Evolutionary conservation across 2,888 invertebrate genomes (phyloP).

Genomic region (Silvanus unidentatus): DNA sequence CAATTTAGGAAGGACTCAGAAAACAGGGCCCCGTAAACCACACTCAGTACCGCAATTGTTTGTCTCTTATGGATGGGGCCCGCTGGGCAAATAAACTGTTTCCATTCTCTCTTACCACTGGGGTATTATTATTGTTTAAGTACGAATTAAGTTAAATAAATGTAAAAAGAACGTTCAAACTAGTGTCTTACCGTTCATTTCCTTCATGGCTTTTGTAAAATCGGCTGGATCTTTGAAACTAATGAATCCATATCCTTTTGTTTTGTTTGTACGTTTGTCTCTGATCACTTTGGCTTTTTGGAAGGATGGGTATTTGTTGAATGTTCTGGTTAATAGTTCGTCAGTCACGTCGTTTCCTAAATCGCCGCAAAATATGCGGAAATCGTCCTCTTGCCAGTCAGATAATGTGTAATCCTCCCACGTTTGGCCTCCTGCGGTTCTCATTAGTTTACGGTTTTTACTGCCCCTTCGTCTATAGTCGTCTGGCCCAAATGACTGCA

Average conservation of each 20-base stretch:
- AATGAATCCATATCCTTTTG: slow-evolving; percentile 98
- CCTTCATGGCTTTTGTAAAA: slow-evolving; percentile 97
- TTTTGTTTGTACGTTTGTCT: slow-evolving; percentile 95
- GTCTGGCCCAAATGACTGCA: slow-evolving; percentile 53
- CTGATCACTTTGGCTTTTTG: slow-evolving; percentile 90
- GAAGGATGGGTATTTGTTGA: slow-evolving; percentile 91
- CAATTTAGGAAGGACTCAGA: too few relatives aligned
- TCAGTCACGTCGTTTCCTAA: slow-evolving; percentile 98
- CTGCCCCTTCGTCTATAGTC: slow-evolving; percentile 46
- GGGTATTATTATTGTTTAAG: too few relatives aligned
- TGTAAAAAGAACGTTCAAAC: neutral
- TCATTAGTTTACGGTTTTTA: slow-evolving; percentile 63
- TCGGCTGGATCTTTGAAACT: slow-evolving; percentile 97
- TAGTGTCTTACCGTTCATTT: slow-evolving; percentile 98
- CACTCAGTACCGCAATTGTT: slow-evolving; percentile 47
- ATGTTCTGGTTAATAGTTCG: slow-evolving; percentile 91
- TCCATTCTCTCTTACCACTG: neutral
- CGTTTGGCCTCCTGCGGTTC: slow-evolving; percentile 88
- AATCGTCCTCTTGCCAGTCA: slow-evolving; percentile 99
- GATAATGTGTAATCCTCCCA: slow-evolving; percentile 94
- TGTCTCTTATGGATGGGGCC: slow-evolving; percentile 52
- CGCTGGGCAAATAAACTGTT: slow-evolving; percentile 39
- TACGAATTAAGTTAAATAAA: neutral
- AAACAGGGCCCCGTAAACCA: too few relatives aligned
- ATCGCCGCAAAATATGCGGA: slow-evolving; percentile 98